Conservation (phyloP, 1,140 invertebrate genomes). For the Mylabris phalerata region DNA sequence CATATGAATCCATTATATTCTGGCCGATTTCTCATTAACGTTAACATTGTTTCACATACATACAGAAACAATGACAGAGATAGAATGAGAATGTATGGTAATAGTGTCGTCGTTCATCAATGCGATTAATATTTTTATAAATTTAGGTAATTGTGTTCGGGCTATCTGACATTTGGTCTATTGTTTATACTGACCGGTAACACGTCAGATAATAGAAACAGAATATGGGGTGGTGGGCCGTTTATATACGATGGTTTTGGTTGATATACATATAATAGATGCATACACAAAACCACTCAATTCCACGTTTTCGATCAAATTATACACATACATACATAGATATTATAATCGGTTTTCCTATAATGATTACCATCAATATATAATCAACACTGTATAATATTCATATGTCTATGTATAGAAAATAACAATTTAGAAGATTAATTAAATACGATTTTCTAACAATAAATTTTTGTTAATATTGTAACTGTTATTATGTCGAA, state of each 20-base stretch:
- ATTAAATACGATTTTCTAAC: too few relatives aligned
- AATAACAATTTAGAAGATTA: too few relatives aligned
- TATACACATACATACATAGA: not conserved
- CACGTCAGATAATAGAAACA: constrained; percentile 19
- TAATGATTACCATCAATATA: too few relatives aligned
- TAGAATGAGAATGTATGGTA: too few relatives aligned
- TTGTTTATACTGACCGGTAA: constrained; percentile 26
- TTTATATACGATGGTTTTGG: not conserved
- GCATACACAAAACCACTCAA: constrained; percentile 3
- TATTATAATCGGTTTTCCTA: constrained; percentile 5
- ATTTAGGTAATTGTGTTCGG: constrained; percentile 33
- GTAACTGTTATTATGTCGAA: constrained; percentile 1
- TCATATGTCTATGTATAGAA: too few relatives aligned
- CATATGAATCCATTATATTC: not conserved
- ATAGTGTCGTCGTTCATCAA: constrained; percentile 8
- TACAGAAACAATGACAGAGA: too few relatives aligned
- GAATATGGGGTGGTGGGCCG: too few relatives aligned
- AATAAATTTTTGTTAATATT: too few relatives aligned
- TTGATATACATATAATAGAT: constrained; percentile 10
- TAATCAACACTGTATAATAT: too few relatives aligned
- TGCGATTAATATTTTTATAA: constrained; percentile 33
- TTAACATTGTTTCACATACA: constrained; percentile 19
- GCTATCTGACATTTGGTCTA: constrained; percentile 27
- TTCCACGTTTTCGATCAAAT: constrained; percentile 12
- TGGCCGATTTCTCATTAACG: constrained; percentile 16